A percentile compares a stretch with the other conserved stretches of the same genome.
phyloP scores from a whole-genome alignment of 2,113 vertebrate species.

The Collichthys lucidus region DNA sequence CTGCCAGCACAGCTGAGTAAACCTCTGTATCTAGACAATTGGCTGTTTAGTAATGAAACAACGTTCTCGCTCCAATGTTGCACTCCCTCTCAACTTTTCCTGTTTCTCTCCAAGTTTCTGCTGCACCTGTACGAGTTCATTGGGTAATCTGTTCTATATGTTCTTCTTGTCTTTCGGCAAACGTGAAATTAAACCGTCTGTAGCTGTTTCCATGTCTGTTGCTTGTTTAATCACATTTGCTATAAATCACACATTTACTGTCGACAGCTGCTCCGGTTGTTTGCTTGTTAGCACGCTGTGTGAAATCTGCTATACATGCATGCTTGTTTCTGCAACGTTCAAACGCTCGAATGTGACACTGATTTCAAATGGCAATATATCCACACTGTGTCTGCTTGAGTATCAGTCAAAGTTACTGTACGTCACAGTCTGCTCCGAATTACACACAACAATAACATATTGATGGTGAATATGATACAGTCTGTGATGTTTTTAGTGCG shows the following conservation, averaged over 20 bases:
- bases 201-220: not conserved
- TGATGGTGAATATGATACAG: not conserved
- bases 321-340: not conserved
- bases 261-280: not conserved
- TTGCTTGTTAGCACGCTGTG: not conserved
- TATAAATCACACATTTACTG: not conserved
- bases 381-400: not conserved
- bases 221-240: not conserved
- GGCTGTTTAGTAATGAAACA: slow-evolving; percentile 23
- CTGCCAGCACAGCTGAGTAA: slow-evolving; percentile 66
- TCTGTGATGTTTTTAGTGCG: not conserved
- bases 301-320: not conserved
- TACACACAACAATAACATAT: not conserved
- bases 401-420: not conserved
- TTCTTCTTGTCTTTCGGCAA: not conserved
- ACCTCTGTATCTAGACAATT: slow-evolving; percentile 29
- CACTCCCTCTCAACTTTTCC: slow-evolving; percentile 20
- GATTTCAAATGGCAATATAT: not conserved
- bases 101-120: slow-evolving; percentile 22
- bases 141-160: slow-evolving; percentile 6
- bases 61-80: slow-evolving; percentile 11
- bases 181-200: not conserved
- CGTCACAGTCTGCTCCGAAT: not conserved
- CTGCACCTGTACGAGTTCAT: slow-evolving; percentile 2
- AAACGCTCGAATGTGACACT: no score